Evolutionary conservation across 2,888 invertebrate species (phyloP).

Genomic region (Ophioninae sp.): DNA sequence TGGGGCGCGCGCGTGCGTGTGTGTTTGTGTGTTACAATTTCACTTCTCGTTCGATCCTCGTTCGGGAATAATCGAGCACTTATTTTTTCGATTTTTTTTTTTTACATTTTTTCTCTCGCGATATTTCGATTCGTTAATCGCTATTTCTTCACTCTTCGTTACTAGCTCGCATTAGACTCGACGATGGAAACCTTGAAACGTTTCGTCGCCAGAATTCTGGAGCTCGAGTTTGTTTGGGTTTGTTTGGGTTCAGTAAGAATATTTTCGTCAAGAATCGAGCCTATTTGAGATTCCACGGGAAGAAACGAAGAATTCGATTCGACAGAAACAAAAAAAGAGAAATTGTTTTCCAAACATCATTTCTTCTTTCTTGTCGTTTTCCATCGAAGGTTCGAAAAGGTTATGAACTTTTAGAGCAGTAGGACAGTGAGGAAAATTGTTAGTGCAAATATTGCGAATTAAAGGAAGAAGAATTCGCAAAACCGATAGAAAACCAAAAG

Average conservation of each 20-base stretch:
- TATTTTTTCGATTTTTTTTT: neutral
- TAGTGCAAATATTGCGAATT: neutral
- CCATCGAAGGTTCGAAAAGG: neutral
- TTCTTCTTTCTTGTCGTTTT: neutral
- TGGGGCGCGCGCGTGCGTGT: neutral
- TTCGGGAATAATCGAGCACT: conserved; percentile 15
- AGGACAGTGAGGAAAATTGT: neutral
- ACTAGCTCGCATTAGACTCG: conserved; percentile 4
- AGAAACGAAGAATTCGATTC: neutral
- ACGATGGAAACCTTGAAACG: neutral
- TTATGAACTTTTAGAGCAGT: neutral
- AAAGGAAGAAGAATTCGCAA: conserved; percentile 45
- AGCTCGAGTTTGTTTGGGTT: too few relatives aligned
- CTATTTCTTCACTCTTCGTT: conserved; percentile 5
- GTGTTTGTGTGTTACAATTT: conserved; percentile 24
- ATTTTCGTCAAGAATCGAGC: neutral
- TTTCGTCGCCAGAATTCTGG: neutral
- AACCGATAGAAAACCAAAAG: conserved; percentile 47
- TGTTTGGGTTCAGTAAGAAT: too few relatives aligned
- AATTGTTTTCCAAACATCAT: too few relatives aligned
- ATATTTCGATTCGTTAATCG: neutral
- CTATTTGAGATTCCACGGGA: neutral
- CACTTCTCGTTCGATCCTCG: conserved; percentile 23
- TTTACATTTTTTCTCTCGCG: neutral
- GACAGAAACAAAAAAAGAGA: neutral